Conservation (phyloP, 2,797 vertebrate species). For the Alosa sapidissima region DNA sequence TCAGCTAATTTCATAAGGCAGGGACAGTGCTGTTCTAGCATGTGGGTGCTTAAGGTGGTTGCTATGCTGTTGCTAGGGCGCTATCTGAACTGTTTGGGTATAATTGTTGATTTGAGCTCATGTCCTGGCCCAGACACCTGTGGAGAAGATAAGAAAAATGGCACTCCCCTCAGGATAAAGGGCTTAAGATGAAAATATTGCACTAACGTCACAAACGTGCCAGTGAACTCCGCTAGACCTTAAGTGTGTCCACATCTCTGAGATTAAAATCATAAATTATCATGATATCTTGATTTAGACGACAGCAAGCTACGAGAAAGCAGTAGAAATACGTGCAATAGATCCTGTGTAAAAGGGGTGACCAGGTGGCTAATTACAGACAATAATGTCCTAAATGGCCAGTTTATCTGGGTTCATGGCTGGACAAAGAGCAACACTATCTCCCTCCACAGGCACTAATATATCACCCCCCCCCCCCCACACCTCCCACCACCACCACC, state of each 20-base stretch:
- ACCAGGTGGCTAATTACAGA: conserved; percentile 49
- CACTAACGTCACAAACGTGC: background rate
- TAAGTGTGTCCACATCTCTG: background rate
- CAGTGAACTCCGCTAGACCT: background rate
- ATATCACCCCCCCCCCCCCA: conserved; percentile 42
- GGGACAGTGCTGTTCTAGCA: background rate
- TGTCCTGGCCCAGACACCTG: background rate
- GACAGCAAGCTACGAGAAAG: background rate
- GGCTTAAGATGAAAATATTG: background rate
- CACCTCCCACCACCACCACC: background rate
- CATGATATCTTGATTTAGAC: background rate
- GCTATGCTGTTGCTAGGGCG: no score
- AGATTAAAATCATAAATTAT: conserved; percentile 27
- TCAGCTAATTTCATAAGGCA: background rate
- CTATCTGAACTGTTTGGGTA: background rate
- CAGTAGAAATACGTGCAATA: background rate
- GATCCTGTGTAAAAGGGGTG: conserved; percentile 31
- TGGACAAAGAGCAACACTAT: conserved; percentile 36
- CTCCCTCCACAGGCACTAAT: conserved; percentile 51
- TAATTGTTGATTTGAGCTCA: background rate
- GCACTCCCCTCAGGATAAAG: background rate
- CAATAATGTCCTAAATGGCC: conserved; percentile 33
- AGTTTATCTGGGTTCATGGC: conserved; percentile 36
- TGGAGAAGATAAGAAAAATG: background rate
- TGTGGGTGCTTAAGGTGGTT: no score